Evolutionary conservation across 2,888 invertebrate genomes (phyloP), one percentile per base, ranked within the genome.

Genomic region (Gandaritis pyraliata): DNA sequence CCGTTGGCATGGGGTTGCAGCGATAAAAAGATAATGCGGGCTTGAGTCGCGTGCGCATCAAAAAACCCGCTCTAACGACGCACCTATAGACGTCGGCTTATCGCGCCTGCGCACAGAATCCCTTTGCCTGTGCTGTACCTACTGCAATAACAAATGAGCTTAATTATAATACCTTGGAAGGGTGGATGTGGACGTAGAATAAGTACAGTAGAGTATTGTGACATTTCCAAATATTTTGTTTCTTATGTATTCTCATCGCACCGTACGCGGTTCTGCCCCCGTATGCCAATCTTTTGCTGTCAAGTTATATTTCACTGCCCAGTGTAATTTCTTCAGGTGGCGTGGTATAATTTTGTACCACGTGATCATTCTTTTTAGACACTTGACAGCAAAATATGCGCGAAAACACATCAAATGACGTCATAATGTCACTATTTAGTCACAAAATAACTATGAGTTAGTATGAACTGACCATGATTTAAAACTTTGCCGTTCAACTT

Each of bases 11-110:
- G 89, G 90, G 91, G 90, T 86, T 87, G 86, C 78, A 57, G 82
- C 90, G 91, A 91, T 92, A 92, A 92, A 92, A 91, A 90, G 91
- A 90, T 92, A 92, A 92, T 89, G 85, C 87, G 86, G 85, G 82
- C 74, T 68, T 72, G 62, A 82, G 90, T 80, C 91, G 90, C 90
- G 90, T 88, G 91, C 91, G 90, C 91, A 89, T 55, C 83, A 84
- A 82, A 83, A 86, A 85, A 85, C 77, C 70, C 75, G 59, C 78
- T 83, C 82, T 91, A 89, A 90, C 84, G 88, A 90, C 84, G 86
- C 90, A 90, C 91, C 90, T 91, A 88, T 88, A 78, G 77, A 79
- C 76, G 78, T 74, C 73, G 83, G 88, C 87, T 92, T 91, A 91
- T 91, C 88, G 89, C 91, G 91, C 90, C 90, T 90, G 91, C 91